Conservation (phyloP, 2,888 invertebrate species). For the Drosophila multiciliata region DNA sequence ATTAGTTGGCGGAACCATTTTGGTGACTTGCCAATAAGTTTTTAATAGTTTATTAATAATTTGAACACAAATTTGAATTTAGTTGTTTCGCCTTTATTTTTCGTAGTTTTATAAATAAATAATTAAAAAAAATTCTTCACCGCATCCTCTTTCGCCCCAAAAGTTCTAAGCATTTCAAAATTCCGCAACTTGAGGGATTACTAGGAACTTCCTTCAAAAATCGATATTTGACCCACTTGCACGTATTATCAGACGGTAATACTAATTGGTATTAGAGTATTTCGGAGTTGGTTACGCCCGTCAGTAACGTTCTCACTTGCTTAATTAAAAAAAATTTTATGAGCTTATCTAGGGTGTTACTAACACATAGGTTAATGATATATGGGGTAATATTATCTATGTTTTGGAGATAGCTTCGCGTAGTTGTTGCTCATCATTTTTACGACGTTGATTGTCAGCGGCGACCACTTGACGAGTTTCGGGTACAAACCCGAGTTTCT, state of each 20-base stretch:
- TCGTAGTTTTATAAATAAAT: too few relatives aligned
- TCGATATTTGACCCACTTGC: background rate
- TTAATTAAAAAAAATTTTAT: background rate
- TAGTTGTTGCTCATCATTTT: slow-evolving; percentile 41
- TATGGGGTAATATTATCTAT: slow-evolving; percentile 4
- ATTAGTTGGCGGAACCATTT: too few relatives aligned
- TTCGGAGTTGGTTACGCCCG: background rate
- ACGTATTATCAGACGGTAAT: background rate
- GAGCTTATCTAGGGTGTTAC: background rate
- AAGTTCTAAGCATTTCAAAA: background rate
- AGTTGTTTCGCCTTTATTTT: too few relatives aligned
- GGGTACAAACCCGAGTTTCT: slow-evolving; percentile 88
- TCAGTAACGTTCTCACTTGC: background rate
- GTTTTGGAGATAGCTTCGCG: slow-evolving; percentile 30
- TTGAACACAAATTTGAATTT: too few relatives aligned
- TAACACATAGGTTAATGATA: background rate
- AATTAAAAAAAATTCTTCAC: background rate
- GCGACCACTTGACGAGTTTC: slow-evolving; percentile 24
- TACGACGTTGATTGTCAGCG: slow-evolving; percentile 21
- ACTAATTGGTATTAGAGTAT: background rate
- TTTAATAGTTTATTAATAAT: too few relatives aligned
- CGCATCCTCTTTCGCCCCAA: background rate
- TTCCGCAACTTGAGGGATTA: background rate
- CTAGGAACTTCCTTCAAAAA: background rate
- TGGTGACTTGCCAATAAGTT: too few relatives aligned